phyloP scores from a whole-genome alignment of 2,797 vertebrate species.

The Loriculus beryllinus region DNA sequence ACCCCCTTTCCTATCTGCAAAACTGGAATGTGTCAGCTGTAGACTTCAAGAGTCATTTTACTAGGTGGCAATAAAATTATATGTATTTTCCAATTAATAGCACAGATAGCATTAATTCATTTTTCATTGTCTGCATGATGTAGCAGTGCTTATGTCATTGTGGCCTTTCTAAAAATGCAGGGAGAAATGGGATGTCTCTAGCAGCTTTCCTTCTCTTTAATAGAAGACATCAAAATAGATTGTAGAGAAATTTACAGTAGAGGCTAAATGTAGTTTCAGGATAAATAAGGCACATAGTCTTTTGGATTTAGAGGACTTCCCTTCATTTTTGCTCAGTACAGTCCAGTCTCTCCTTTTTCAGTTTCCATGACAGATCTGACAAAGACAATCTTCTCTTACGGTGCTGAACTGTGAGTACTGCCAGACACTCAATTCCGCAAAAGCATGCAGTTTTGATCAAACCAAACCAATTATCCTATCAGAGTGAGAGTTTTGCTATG shows the following conservation, averaged over 20 bases:
- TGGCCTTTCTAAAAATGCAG: background rate
- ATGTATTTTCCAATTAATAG: constrained; percentile 7
- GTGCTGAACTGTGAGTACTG: background rate
- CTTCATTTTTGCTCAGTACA: background rate
- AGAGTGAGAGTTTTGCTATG: constrained; percentile 29
- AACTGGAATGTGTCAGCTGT: background rate
- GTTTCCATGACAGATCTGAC: constrained; percentile 34
- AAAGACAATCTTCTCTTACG: constrained; percentile 22
- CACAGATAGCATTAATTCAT: background rate
- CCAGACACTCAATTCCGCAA: background rate
- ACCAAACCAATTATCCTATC: constrained; percentile 49
- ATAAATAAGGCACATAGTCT: background rate
- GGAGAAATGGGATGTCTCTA: background rate
- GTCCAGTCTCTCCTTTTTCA: background rate
- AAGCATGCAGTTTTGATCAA: constrained; percentile 32
- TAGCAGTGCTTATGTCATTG: background rate
- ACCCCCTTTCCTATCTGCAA: background rate
- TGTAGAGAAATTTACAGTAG: background rate
- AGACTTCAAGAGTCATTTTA: background rate
- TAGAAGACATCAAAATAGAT: background rate
- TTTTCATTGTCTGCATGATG: background rate
- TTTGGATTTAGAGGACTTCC: constrained; percentile 9
- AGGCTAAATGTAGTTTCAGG: background rate
- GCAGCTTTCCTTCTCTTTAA: background rate
- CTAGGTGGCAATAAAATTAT: background rate